These are phyloP conservation scores for Synanthedon tipuliformis DNA, from an alignment of 2,888 invertebrate species.

Conservation along the genomic window DNA sequence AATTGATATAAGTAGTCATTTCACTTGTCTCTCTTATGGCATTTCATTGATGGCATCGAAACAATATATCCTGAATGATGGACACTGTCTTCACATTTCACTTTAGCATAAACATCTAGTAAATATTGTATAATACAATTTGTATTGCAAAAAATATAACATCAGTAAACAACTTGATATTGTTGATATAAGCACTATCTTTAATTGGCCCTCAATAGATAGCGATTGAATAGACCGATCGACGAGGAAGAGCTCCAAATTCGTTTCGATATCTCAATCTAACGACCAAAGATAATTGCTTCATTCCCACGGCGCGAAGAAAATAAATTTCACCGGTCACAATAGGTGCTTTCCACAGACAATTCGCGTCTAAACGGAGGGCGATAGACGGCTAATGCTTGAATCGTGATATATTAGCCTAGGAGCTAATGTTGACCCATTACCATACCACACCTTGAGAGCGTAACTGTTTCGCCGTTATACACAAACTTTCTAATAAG, in stretches of 20 bases:
- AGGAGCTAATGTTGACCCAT: constrained; percentile 41
- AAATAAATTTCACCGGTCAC: constrained; percentile 53
- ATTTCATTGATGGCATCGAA: neutral
- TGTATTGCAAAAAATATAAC: too few relatives aligned
- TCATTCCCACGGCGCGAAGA: constrained; percentile 48
- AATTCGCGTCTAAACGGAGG: constrained; percentile 45
- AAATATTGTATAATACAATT: too few relatives aligned
- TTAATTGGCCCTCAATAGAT: neutral
- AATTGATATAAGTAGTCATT: too few relatives aligned
- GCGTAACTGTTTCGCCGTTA: neutral
- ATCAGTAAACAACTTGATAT: neutral
- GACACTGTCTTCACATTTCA: neutral
- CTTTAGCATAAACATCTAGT: neutral
- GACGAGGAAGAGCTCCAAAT: constrained; percentile 31
- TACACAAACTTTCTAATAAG: constrained; percentile 32
- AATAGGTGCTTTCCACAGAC: constrained; percentile 53
- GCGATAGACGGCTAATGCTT: constrained; percentile 47
- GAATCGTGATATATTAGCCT: constrained; percentile 52
- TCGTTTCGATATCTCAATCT: constrained; percentile 40
- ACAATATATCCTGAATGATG: neutral
- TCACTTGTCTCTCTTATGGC: constrained; percentile 35
- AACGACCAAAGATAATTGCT: constrained; percentile 42
- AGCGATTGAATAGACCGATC: constrained; percentile 6
- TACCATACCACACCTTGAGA: constrained; percentile 28
- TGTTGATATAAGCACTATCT: neutral